Percentiles rank a stretch among this genome's conserved stretches.
phyloP scores from a whole-genome alignment of 2,888 invertebrate genomes.

The Spodoptera exigua region DNA sequence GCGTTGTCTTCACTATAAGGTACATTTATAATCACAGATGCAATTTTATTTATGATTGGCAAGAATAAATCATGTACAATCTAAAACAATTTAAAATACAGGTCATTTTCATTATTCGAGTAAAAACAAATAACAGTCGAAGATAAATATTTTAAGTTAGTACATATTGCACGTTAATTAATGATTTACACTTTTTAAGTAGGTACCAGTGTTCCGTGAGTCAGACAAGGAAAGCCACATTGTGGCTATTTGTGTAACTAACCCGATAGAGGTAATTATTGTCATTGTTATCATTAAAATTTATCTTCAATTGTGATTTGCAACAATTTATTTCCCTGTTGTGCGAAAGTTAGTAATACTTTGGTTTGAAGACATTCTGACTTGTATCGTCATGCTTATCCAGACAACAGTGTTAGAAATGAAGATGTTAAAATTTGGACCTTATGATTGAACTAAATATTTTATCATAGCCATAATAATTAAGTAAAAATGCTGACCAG shows the following conservation, averaged over 20 bases:
- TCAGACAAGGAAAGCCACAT: too few relatives aligned
- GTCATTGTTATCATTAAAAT: conserved; percentile 58
- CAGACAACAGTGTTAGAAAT: conserved; percentile 13
- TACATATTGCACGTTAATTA: conserved; percentile 35
- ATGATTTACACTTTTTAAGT: neutral
- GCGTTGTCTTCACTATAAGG: conserved; percentile 66
- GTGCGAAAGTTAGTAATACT: conserved; percentile 12
- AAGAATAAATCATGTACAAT: conserved; percentile 64
- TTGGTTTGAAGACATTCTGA: neutral
- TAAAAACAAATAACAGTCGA: conserved; percentile 57
- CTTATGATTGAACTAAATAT: conserved; percentile 16
- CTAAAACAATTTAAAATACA: conserved; percentile 33
- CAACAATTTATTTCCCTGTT: conserved; percentile 35
- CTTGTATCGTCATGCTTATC: neutral
- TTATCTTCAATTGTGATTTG: conserved; percentile 69
- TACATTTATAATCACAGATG: conserved; percentile 80
- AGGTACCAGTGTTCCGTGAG: too few relatives aligned
- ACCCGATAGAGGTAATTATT: conserved; percentile 12
- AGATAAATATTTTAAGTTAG: conserved; percentile 61
- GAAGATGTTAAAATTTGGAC: conserved; percentile 27
- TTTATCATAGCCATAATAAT: conserved; percentile 56
- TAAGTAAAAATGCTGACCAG: conserved; percentile 68
- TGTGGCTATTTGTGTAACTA: conserved; percentile 1
- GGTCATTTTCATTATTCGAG: conserved; percentile 42
- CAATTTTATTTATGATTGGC: conserved; percentile 76